Evolutionary conservation across 2,113 vertebrate genomes (phyloP).

Genomic region (Reinhardtius hippoglossoides): DNA sequence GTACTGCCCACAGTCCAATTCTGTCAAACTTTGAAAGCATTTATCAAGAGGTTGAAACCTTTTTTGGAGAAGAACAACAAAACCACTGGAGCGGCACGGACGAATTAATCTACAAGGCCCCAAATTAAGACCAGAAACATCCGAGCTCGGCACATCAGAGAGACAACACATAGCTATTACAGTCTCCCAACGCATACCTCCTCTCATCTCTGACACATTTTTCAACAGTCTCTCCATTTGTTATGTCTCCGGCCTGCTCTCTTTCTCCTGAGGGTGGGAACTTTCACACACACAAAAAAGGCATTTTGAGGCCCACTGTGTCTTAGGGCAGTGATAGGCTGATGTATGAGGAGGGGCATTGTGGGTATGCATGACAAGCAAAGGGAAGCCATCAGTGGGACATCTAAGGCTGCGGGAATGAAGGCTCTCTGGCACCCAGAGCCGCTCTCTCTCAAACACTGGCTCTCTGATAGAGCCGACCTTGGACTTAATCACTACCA

Average conservation of each 20-base stretch:
- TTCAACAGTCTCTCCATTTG: constrained; percentile 74
- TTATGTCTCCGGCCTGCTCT: constrained; percentile 67
- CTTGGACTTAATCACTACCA: constrained; percentile 80
- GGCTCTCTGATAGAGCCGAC: constrained; percentile 73
- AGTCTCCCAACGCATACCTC: constrained; percentile 63
- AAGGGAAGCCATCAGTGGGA: constrained; percentile 73
- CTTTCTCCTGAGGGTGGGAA: constrained; percentile 59
- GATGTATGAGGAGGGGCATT: constrained; percentile 74
- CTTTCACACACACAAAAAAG: constrained; percentile 62
- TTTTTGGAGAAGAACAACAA: constrained; percentile 67
- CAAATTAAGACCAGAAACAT: constrained; percentile 76
- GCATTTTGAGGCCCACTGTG: constrained; percentile 58
- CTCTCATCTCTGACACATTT: constrained; percentile 76
- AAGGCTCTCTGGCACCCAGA: constrained; percentile 71
- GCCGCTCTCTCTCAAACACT: constrained; percentile 70
- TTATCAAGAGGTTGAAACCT: constrained; percentile 62
- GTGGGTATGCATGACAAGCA: constrained; percentile 71
- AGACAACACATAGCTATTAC: constrained; percentile 61
- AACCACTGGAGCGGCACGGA: constrained; percentile 55
- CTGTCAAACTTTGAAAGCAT: constrained; percentile 68
- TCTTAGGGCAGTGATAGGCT: constrained; percentile 70
- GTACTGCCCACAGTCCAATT: constrained; percentile 58
- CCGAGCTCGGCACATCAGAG: constrained; percentile 61
- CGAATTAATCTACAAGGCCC: constrained; percentile 60
- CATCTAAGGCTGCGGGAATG: constrained; percentile 70